Evolutionary conservation across 2,113 vertebrate genomes (phyloP), one percentile per base, ranked within the genome.

Genomic region (Stigmatopora argus): DNA sequence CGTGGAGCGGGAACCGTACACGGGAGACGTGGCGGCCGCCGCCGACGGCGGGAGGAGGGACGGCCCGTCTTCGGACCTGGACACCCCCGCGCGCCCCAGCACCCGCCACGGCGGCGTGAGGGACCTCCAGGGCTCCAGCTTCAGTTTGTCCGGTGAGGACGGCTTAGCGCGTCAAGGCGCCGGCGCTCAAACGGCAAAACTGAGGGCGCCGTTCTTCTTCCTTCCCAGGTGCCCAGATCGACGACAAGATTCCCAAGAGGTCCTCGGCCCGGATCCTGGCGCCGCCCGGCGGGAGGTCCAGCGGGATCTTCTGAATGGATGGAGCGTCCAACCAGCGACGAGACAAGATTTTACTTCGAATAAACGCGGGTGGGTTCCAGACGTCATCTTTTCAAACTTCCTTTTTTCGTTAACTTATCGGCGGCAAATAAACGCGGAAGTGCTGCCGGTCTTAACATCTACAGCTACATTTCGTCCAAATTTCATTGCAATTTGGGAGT

Each of bases 91-190:
- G 0, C 91, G 95, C 5, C 93, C 94, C 0, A 90, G 89, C 75
- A 98, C 95, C 52, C 90, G 95, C 45, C 96, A 98, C 1, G 95
- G 96, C 35, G 96, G 94, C 79, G 63, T 94, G 92, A 89, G 96
- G 84, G 96, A 98, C 87, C 94, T 97, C 51, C 96, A 98, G 3
- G 96, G 94, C 86, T 98, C 96, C 89, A 90, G 95, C 90, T 98
- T 98, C 91, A 97, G 94, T 85, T 92, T 98, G 44, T 98, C 95
- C 57, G 96, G 96, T 98, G 78, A 73, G 77, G 53, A 31, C 26
- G 26, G 26, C 26, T 3, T 1, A 31, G 26, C 26, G 26, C 26
- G 26, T 1, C 26, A 31, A 31, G 3, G 26, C 26, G 26, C 26
- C 26, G 26, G 26, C 26, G 26, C 26, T 3, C 26, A 31, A n/a